phyloP scores from a whole-genome alignment of 2,113 vertebrate species.

The Callipepla californica region DNA sequence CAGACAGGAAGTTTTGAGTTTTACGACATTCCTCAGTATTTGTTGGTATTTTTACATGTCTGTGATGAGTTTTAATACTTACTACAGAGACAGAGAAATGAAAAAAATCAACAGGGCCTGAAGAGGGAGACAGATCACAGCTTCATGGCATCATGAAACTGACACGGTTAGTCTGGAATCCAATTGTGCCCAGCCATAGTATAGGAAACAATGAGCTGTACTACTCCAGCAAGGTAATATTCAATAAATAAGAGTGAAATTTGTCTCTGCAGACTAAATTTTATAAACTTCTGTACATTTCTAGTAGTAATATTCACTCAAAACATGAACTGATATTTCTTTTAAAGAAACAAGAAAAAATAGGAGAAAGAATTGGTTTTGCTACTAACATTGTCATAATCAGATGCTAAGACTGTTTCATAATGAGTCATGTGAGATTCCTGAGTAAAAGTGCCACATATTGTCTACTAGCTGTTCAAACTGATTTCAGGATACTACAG shows the following conservation, averaged over 20 bases:
- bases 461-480: background rate
- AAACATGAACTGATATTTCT: accelerated
- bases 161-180: background rate
- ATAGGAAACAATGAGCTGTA: background rate
- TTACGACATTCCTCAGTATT: background rate
- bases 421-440: background rate
- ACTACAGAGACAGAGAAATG: background rate
- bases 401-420: background rate
- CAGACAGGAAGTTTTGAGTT: background rate
- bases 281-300: background rate
- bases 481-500: background rate
- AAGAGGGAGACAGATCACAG: background rate
- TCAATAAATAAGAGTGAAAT: background rate
- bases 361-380: background rate
- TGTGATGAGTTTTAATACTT: background rate
- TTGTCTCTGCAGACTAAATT: background rate
- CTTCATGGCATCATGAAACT: background rate
- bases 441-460: background rate
- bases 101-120: background rate
- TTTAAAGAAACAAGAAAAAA: background rate
- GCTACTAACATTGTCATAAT: background rate
- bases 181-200: background rate
- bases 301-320: background rate
- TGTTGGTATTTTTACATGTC: background rate
- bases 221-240: background rate